These are phyloP conservation scores for Galaxea fascicularis DNA, from an alignment of 92 coral and sea anemone genomes.

Conservation along the genomic window DNA sequence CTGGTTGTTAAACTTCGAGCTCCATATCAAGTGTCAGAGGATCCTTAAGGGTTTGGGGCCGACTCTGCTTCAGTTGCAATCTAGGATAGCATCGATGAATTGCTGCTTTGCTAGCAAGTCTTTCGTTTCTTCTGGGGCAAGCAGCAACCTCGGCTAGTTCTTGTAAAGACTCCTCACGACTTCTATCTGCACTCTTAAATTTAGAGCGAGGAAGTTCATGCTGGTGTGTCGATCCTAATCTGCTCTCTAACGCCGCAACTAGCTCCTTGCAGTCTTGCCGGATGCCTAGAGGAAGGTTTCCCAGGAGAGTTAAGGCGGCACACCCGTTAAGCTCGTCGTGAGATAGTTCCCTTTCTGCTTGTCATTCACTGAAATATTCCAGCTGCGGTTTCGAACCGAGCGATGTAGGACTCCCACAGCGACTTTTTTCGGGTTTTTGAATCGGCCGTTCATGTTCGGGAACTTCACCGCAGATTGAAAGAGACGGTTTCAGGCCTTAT, in stretches of 20 bases:
- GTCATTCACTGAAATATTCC: constrained; percentile 42
- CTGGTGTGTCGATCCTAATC: constrained; percentile 55
- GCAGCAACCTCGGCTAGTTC: constrained; percentile 58
- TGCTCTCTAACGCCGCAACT: constrained; percentile 51
- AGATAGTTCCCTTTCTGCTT: constrained; percentile 53
- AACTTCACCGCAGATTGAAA: constrained; percentile 1
- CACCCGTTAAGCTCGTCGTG: constrained; percentile 51
- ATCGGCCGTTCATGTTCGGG: constrained; percentile 28
- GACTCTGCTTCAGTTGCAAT: constrained; percentile 45
- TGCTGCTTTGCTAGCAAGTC: constrained; percentile 58
- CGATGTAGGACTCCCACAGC: constrained; percentile 63
- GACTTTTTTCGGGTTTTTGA: constrained; percentile 44
- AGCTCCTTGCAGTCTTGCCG: constrained; percentile 37
- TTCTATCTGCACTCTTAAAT: constrained; percentile 32
- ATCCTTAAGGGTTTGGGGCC: constrained; percentile 58
- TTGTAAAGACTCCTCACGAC: constrained; percentile 52
- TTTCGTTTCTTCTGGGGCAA: constrained; percentile 55
- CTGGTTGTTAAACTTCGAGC: no score
- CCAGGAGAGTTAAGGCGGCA: constrained; percentile 37
- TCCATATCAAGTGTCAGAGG: no score
- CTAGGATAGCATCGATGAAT: constrained; percentile 66
- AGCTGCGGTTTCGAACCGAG: constrained; percentile 66
- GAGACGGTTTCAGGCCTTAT: no score
- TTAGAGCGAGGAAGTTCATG: constrained; percentile 37
- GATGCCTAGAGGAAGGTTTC: constrained; percentile 40